phyloP scores from a whole-genome alignment of 1,140 invertebrate genomes.

The Caerostris darwini region DNA sequence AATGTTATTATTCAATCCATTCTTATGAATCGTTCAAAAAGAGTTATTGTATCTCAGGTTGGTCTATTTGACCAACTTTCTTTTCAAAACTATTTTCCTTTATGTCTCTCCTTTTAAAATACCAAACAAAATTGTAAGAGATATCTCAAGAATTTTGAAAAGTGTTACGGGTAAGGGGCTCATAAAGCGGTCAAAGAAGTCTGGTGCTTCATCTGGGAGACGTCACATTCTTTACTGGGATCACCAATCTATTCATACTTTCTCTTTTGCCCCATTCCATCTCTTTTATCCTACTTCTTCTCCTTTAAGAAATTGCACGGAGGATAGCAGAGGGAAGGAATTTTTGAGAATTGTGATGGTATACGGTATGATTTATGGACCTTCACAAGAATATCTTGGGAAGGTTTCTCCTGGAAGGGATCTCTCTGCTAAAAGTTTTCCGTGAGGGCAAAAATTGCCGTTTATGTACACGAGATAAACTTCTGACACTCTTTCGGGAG shows the following conservation, averaged over 20 bases:
- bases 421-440: neutral
- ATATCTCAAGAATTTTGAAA: neutral
- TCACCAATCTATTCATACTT: neutral
- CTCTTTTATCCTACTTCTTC: neutral
- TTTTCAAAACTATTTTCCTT: neutral
- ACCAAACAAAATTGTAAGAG: neutral
- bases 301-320: neutral
- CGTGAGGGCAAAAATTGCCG: neutral
- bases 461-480: conserved; percentile 24
- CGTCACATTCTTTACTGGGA: neutral
- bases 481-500: neutral
- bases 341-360: conserved; percentile 23
- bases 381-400: neutral
- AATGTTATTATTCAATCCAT: no score
- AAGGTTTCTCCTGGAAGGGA: neutral
- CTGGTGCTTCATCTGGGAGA: neutral
- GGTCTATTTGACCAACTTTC: no score
- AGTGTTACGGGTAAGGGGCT: neutral
- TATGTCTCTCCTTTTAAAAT: neutral
- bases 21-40: no score
- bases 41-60: no score
- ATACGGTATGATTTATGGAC: neutral
- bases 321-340: neutral
- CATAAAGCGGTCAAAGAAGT: conserved; percentile 34
- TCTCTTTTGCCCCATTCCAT: neutral